Conservation (phyloP, 1,140 invertebrate species). For the Antheraea pernyi region DNA sequence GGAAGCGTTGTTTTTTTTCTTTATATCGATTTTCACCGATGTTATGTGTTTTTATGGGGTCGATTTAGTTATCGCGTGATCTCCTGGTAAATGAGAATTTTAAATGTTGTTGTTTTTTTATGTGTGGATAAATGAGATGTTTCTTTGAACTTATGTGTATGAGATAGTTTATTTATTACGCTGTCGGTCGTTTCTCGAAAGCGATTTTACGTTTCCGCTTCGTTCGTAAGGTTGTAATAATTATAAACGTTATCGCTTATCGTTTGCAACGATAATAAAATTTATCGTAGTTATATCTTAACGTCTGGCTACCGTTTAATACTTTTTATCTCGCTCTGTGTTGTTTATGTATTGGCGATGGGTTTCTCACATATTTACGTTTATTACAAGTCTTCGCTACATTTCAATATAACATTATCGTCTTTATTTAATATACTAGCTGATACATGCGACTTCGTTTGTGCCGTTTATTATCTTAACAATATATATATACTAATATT, state of each 20-base stretch:
- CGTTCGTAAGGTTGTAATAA: conserved; percentile 17
- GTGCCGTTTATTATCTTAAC: no score
- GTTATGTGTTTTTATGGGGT: conserved; percentile 34
- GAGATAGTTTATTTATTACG: conserved; percentile 29
- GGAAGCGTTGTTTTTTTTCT: conserved; percentile 27
- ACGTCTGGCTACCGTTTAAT: conserved; percentile 3
- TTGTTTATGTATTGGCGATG: not conserved
- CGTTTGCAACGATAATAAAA: conserved; percentile 1
- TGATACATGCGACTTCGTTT: no score
- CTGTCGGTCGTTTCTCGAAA: conserved; percentile 6
- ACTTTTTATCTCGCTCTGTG: not conserved
- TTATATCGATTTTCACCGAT: conserved; percentile 7
- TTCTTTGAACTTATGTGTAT: conserved; percentile 33
- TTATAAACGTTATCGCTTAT: conserved; percentile 1
- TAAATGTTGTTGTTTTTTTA: conserved; percentile 36
- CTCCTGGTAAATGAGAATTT: conserved; percentile 43
- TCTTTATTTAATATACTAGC: not conserved
- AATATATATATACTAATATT: no score
- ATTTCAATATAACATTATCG: conserved; percentile 1
- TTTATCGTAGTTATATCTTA: conserved; percentile 3
- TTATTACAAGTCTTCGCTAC: not conserved
- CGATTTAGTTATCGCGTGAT: conserved; percentile 49
- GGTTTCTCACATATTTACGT: not conserved
- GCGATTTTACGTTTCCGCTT: conserved; percentile 15
- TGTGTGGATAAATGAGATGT: conserved; percentile 38